phyloP scores from a whole-genome alignment of 2,797 vertebrate genomes.

The Rhinophrynus dorsalis region DNA sequence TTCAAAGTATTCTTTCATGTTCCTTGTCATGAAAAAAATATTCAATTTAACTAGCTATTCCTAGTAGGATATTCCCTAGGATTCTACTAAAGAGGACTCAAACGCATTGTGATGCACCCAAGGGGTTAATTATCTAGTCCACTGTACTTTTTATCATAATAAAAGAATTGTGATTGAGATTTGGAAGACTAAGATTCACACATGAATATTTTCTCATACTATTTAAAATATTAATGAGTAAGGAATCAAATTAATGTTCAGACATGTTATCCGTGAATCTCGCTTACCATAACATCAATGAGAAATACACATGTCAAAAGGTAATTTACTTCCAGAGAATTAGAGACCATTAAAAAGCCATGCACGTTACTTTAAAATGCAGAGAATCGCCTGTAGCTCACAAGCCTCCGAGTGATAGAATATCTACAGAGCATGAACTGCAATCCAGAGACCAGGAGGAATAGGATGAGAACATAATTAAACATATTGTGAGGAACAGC shows the following conservation, averaged over 20 bases:
- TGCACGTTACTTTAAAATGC: not conserved
- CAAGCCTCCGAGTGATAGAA: constrained; percentile 1
- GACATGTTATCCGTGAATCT: not conserved
- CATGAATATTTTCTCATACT: not conserved
- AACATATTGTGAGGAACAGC: constrained; percentile 23
- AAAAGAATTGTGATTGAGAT: not conserved
- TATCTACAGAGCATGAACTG: not conserved
- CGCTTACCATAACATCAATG: constrained; percentile 1
- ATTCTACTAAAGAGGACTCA: too few species aligned
- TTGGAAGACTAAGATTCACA: too few species aligned
- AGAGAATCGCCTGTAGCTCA: not conserved
- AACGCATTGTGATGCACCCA: too few species aligned
- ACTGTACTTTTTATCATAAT: not conserved
- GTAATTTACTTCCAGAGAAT: constrained; percentile 22
- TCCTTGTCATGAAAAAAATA: too few species aligned
- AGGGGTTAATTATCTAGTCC: not conserved
- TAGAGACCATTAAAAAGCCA: constrained; percentile 13
- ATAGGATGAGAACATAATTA: constrained; percentile 9
- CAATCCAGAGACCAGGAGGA: not conserved
- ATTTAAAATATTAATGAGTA: constrained; percentile 21
- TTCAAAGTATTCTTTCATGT: too few species aligned
- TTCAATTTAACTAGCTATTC: too few species aligned
- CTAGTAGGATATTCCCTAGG: too few species aligned
- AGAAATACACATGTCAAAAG: constrained; percentile 19
- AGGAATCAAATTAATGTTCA: constrained; percentile 10